Evolutionary conservation across 2,113 vertebrate species (phyloP).

Genomic region (Nerophis lumbriciformis): DNA sequence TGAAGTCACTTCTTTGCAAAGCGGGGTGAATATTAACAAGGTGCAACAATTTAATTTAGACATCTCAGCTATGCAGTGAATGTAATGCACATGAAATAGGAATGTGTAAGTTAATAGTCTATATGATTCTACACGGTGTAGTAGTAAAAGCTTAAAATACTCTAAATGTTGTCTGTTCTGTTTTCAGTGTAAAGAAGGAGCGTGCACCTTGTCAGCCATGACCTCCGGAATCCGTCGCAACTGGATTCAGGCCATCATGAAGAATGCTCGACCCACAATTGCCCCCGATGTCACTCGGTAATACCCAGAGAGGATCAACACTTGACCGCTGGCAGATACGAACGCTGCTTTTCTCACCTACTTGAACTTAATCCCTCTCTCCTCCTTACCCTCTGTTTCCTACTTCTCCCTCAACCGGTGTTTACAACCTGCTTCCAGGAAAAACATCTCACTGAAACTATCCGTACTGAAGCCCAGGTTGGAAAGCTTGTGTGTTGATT

Average conservation of each 20-base stretch:
- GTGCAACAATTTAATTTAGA: background rate
- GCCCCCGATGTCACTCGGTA: constrained; percentile 94
- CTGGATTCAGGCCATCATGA: constrained; percentile 98
- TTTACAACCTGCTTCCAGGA: constrained; percentile 79
- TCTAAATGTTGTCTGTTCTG: constrained; percentile 8
- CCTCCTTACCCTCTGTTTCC: constrained; percentile 60
- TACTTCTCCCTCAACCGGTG: constrained; percentile 42
- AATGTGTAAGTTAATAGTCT: background rate
- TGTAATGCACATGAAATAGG: background rate
- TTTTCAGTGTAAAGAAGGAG: constrained; percentile 84
- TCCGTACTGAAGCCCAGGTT: constrained; percentile 86
- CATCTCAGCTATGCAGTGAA: background rate
- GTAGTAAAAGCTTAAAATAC: background rate
- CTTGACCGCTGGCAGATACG: constrained; percentile 28
- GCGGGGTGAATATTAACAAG: too few relatives aligned
- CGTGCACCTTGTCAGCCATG: constrained; percentile 93
- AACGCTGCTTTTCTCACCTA: constrained; percentile 40
- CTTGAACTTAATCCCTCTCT: constrained; percentile 46
- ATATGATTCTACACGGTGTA: background rate
- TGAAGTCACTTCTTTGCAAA: background rate
- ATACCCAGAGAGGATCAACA: constrained; percentile 45
- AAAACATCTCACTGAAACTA: constrained; percentile 88
- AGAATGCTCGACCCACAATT: constrained; percentile 84
- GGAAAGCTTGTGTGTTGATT: constrained; percentile 68
- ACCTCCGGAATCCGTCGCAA: constrained; percentile 94